These are phyloP conservation scores for Talpa occidentalis DNA, from an alignment of 2,113 vertebrate species.

Conservation along the genomic window DNA sequence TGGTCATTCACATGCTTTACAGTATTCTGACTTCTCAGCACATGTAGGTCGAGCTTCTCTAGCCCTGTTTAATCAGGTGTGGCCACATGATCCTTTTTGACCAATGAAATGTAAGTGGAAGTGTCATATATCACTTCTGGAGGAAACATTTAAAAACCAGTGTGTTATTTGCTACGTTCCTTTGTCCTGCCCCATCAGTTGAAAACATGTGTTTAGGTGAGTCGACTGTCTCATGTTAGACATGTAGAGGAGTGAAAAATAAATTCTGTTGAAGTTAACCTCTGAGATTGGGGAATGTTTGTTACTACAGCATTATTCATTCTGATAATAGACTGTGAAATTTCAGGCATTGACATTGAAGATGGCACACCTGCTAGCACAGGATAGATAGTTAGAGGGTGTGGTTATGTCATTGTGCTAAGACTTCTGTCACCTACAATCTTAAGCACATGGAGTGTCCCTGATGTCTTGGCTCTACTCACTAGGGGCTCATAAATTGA, in stretches of 20 bases:
- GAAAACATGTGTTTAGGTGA: not conserved
- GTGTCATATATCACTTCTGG: not conserved
- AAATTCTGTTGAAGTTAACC: not conserved
- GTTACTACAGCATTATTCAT: not conserved
- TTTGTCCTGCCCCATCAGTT: not conserved
- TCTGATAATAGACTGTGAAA: not conserved
- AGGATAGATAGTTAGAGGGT: not conserved
- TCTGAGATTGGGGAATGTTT: not conserved
- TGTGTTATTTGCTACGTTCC: not conserved
- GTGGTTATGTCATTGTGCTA: not conserved
- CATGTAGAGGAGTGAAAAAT: not conserved
- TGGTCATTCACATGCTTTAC: not conserved
- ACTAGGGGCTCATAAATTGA: not conserved
- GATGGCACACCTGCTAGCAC: not conserved
- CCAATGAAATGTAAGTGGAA: not conserved
- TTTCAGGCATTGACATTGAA: not conserved
- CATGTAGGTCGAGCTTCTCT: not conserved
- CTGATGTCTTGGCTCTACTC: not conserved
- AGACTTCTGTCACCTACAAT: not conserved
- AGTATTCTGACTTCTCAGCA: not conserved
- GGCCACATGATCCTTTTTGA: not conserved
- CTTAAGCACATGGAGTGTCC: not conserved
- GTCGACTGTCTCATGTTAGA: not conserved
- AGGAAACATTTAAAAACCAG: not conserved
- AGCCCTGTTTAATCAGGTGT: not conserved